Conservation (phyloP, 2,113 vertebrate species). For the Mastomys natalensis region DNA sequence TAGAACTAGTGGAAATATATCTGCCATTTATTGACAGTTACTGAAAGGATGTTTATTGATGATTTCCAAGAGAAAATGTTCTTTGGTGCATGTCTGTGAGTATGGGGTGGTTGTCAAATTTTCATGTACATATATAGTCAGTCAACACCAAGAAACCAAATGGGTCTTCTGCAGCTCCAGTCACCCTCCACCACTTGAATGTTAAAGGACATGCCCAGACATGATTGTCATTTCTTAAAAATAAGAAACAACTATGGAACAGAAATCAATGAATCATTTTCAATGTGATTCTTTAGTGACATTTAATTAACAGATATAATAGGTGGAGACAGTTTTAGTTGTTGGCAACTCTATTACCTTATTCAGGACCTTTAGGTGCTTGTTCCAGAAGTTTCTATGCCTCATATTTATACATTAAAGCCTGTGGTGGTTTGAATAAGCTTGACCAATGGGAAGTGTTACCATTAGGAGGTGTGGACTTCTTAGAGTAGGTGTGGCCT, state of each 20-base stretch:
- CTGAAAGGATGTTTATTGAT: not conserved
- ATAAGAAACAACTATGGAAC: not conserved
- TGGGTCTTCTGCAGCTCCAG: not conserved
- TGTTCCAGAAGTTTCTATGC: no score
- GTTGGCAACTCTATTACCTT: not conserved
- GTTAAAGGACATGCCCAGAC: not conserved
- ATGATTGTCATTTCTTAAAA: not conserved
- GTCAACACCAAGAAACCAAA: not conserved
- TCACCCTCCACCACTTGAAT: not conserved
- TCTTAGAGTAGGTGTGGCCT: no score
- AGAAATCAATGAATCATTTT: not conserved
- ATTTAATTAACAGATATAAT: not conserved
- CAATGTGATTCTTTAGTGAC: not conserved
- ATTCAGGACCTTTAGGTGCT: not conserved
- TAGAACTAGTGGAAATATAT: not conserved
- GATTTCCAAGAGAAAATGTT: not conserved
- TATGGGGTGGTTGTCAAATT: not conserved
- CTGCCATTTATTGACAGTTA: not conserved
- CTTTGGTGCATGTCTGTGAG: not conserved
- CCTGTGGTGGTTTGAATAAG: no score
- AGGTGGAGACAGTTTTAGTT: not conserved
- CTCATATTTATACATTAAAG: no score
- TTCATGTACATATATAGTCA: not conserved
- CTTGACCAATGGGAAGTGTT: no score
- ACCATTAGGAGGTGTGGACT: no score